A percentile compares a stretch with the other conserved stretches of the same genome.
These are phyloP conservation scores for Microctonus aethiopoides DNA, from an alignment of 2,888 invertebrate genomes.

Conservation along the genomic window DNA sequence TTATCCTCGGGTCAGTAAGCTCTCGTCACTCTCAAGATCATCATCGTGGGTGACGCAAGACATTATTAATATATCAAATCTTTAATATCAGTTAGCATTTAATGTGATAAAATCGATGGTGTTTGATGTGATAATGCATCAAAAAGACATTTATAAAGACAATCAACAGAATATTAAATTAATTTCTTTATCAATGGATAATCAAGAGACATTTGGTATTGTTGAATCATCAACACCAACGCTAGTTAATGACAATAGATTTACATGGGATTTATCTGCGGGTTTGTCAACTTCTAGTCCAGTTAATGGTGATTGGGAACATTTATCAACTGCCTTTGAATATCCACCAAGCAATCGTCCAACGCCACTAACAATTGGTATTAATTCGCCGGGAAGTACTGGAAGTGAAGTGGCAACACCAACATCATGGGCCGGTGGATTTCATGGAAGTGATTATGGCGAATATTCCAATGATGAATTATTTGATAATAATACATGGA, in stretches of 20 bases:
- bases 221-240: conserved; percentile 34
- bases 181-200: conserved; percentile 22
- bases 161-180: conserved; percentile 9
- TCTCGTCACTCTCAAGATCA: conserved; percentile 35
- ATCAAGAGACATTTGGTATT: conserved; percentile 43
- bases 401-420: conserved; percentile 55
- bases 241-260: conserved; percentile 35
- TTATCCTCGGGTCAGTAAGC: conserved; percentile 48
- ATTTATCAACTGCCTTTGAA: conserved; percentile 53
- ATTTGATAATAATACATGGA: conserved; percentile 17
- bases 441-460: conserved; percentile 45
- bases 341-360: conserved; percentile 43
- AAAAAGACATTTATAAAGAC: conserved; percentile 47
- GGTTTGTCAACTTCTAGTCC: conserved; percentile 42
- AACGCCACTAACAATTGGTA: conserved; percentile 38
- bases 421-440: conserved; percentile 47
- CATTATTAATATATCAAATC: too few species aligned
- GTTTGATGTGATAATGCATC: conserved; percentile 47
- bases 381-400: conserved; percentile 52
- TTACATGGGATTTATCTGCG: conserved; percentile 52
- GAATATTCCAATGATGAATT: conserved; percentile 49
- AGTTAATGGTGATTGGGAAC: conserved; percentile 54
- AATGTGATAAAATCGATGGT: conserved; percentile 11
- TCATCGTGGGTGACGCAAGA: conserved; percentile 27
- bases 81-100: not conserved